phyloP scores from a whole-genome alignment of 2,113 vertebrate species.

The Pachypanchax playfairii region DNA sequence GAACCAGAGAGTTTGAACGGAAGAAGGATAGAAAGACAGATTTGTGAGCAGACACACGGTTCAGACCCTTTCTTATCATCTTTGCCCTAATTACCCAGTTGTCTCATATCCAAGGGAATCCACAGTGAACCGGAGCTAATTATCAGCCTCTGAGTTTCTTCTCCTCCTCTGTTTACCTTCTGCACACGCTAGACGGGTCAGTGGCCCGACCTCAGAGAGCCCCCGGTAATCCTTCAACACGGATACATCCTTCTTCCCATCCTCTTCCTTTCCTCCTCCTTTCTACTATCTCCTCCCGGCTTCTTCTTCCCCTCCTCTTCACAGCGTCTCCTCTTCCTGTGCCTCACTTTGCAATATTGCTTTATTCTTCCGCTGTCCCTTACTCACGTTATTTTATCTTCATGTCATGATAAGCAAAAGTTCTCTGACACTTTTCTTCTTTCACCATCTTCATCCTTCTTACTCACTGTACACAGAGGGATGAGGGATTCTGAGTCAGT shows the following conservation, averaged over 20 bases:
- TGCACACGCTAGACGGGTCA: conserved; percentile 86
- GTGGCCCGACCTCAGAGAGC: conserved; percentile 77
- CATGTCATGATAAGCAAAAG: background rate
- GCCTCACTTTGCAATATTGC: conserved; percentile 23
- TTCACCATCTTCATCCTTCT: background rate
- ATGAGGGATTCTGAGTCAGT: background rate
- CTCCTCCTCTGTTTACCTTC: conserved; percentile 87
- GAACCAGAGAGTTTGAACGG: conserved; percentile 24
- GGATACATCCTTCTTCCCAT: conserved; percentile 76
- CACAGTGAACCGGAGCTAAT: conserved; percentile 83
- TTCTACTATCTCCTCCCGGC: conserved; percentile 54
- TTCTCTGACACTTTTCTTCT: background rate
- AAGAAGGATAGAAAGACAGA: conserved; percentile 6
- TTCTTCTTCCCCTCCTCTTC: conserved; percentile 21
- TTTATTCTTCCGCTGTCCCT: conserved; percentile 9
- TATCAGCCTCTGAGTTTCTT: conserved; percentile 80
- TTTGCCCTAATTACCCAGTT: conserved; percentile 80
- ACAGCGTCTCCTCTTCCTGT: conserved; percentile 30
- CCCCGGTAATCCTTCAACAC: conserved; percentile 77
- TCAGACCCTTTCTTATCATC: conserved; percentile 82
- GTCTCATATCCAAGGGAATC: conserved; percentile 83
- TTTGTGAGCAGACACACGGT: background rate
- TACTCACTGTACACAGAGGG: background rate
- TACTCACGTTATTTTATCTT: background rate
- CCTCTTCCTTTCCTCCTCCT: conserved; percentile 65